Conservation (phyloP, 2,888 invertebrate species). For the Pseudoips prasinana region DNA sequence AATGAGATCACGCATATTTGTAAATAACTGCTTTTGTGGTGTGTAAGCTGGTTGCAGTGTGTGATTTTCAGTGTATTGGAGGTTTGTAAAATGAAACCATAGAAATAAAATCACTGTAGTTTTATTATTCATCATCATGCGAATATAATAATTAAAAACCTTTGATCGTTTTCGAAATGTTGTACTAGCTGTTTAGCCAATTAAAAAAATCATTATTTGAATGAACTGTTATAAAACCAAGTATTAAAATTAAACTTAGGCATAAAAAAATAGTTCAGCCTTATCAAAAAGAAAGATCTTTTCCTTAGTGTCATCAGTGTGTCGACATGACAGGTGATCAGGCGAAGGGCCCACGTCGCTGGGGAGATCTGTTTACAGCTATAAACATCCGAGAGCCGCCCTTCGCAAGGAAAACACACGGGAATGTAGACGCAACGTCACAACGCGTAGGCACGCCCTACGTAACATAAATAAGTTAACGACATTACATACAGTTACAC, state of each 20-base stretch:
- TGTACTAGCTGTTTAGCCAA: conserved; percentile 72
- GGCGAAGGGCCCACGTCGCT: conserved; percentile 68
- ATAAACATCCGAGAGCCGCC: conserved; percentile 74
- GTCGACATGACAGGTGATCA: conserved; percentile 59
- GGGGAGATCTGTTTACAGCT: conserved; percentile 57
- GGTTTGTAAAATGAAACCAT: conserved; percentile 44
- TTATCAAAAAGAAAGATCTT: conserved; percentile 79
- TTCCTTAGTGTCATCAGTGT: conserved; percentile 68
- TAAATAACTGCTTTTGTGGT: background rate
- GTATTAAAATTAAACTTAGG: conserved; percentile 75
- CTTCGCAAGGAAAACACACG: conserved; percentile 71
- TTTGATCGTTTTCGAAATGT: conserved; percentile 76
- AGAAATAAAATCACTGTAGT: conserved; percentile 62
- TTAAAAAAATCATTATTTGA: conserved; percentile 64
- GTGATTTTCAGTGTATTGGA: background rate
- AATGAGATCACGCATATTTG: too few species aligned
- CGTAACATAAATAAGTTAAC: conserved; percentile 47
- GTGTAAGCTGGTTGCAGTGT: background rate
- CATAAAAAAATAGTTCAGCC: conserved; percentile 77
- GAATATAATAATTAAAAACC: conserved; percentile 71
- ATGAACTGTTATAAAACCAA: conserved; percentile 53
- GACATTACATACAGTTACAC: conserved; percentile 55
- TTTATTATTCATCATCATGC: conserved; percentile 65
- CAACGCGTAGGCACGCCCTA: conserved; percentile 55
- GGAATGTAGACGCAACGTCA: conserved; percentile 71